Conservation (phyloP, 2,888 invertebrate species). For the Aproaerema taeniolella region DNA sequence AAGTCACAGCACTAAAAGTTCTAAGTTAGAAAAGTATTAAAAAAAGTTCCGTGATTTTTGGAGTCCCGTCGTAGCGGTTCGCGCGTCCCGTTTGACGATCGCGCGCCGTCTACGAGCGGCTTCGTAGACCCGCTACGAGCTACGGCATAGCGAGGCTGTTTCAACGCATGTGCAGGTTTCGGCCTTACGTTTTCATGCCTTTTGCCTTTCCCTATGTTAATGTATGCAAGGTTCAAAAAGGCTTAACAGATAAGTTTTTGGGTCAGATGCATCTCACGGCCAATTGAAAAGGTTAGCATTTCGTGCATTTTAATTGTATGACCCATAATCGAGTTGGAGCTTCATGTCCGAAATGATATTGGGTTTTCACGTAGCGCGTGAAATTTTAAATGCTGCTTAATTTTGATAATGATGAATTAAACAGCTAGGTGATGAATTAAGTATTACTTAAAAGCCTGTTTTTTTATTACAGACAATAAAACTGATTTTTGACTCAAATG, state of each 20-base stretch:
- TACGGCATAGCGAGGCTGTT: conserved; percentile 38
- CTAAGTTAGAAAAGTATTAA: conserved; percentile 60
- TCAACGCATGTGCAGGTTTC: conserved; percentile 68
- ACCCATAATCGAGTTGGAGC: conserved; percentile 27
- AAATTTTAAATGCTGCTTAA: too few relatives aligned
- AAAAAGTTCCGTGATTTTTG: conserved; percentile 60
- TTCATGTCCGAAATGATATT: too few relatives aligned
- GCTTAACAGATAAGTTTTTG: conserved; percentile 4
- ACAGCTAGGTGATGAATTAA: too few relatives aligned
- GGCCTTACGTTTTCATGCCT: conserved; percentile 22
- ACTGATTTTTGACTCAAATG: too few relatives aligned
- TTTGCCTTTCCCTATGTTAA: too few relatives aligned
- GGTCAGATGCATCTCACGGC: conserved; percentile 42
- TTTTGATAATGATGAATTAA: too few relatives aligned
- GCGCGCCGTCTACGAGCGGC: conserved; percentile 49
- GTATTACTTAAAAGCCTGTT: too few relatives aligned
- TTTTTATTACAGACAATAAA: too few relatives aligned
- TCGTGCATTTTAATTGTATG: conserved; percentile 48
- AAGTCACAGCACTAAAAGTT: conserved; percentile 30
- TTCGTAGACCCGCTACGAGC: conserved; percentile 44
- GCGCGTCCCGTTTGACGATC: conserved; percentile 56
- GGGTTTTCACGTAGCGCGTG: too few relatives aligned
- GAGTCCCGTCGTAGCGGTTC: conserved; percentile 48
- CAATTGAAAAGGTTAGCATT: conserved; percentile 43
- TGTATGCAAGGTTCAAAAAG: conserved; percentile 25